phyloP scores from a whole-genome alignment of 64 coral and sea anemone genomes.

The Dendronephthya gigantea region DNA sequence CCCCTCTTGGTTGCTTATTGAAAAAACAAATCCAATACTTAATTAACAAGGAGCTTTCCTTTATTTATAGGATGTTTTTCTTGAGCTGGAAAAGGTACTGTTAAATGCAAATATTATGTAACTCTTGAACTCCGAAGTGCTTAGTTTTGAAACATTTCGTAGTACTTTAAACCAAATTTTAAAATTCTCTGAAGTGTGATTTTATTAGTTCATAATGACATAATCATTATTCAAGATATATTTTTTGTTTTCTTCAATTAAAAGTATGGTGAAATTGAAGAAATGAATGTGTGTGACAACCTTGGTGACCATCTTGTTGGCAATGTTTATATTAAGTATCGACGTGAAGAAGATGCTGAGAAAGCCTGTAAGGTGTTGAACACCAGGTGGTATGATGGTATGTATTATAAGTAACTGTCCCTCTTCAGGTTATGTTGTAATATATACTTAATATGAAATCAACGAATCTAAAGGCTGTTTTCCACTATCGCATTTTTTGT shows the following conservation, averaged over 20 bases:
- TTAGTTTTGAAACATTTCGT: too few species aligned
- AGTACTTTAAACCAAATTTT: too few species aligned
- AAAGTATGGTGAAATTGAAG: constrained; percentile 98
- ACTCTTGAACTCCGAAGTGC: too few species aligned
- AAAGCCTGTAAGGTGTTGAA: constrained; percentile 83
- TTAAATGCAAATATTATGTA: background rate
- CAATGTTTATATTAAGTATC: constrained; percentile 98
- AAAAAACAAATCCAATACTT: background rate
- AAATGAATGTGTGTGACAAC: constrained; percentile 99
- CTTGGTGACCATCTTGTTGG: constrained; percentile 97
- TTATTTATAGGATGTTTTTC: constrained; percentile 74
- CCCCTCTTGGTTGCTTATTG: too few species aligned
- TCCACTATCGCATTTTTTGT: too few species aligned
- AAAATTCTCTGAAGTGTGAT: too few species aligned
- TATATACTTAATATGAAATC: too few species aligned
- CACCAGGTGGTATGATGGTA: constrained; percentile 99
- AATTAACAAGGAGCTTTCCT: background rate
- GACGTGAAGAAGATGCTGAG: constrained; percentile 97
- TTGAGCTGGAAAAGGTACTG: constrained; percentile 62
- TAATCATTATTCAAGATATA: too few species aligned
- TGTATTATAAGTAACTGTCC: background rate
- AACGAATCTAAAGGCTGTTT: too few species aligned
- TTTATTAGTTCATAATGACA: too few species aligned
- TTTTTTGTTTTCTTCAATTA: background rate
- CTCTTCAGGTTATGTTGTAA: background rate